Evolutionary conservation across 2,113 vertebrate species (phyloP).

Genomic region (Sminthopsis crassicaudata): DNA sequence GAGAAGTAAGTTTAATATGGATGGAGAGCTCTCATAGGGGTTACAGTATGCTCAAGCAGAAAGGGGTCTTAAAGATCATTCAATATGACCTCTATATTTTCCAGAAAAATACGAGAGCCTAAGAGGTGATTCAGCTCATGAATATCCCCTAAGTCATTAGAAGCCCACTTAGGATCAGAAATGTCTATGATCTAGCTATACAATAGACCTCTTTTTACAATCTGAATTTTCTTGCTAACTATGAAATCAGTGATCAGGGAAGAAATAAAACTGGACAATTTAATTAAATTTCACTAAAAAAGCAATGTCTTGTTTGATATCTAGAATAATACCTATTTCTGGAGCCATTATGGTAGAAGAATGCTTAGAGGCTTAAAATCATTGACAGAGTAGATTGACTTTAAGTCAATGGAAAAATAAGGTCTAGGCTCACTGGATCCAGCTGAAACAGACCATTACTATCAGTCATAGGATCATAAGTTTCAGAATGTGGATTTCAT

Average conservation of each 20-base stretch:
- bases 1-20: background rate
- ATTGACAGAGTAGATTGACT: constrained; percentile 37
- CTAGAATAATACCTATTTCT: background rate
- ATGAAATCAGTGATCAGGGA: background rate
- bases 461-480: background rate
- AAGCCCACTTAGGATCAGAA: background rate
- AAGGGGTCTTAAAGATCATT: background rate
- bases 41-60: background rate
- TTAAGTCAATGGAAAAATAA: background rate
- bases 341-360: background rate
- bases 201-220: background rate
- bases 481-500: background rate
- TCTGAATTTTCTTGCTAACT: background rate
- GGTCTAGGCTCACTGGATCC: background rate
- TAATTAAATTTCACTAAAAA: background rate
- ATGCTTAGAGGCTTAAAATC: background rate
- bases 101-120: background rate
- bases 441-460: background rate
- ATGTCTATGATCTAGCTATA: background rate
- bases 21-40: background rate
- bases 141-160: background rate
- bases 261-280: background rate
- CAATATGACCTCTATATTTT: background rate
- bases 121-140: background rate
- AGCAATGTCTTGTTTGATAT: background rate